These are phyloP conservation scores for Operophtera brumata DNA, from an alignment of 2,888 invertebrate genomes.

Conservation along the genomic window DNA sequence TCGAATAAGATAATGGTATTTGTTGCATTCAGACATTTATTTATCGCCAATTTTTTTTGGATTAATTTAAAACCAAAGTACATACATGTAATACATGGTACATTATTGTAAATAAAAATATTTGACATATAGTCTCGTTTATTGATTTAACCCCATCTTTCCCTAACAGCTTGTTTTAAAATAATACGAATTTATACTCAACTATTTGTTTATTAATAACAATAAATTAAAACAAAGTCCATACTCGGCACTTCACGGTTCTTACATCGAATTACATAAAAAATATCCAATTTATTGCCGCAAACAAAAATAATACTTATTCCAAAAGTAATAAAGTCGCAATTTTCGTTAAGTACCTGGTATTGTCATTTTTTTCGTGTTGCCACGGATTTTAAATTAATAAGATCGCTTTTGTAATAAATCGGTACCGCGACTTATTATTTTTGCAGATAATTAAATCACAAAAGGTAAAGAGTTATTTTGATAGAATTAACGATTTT, in stretches of 20 bases:
- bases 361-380: constrained; percentile 31
- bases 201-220: constrained; percentile 41
- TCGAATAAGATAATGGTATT: too few relatives aligned
- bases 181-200: constrained; percentile 25
- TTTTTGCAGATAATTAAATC: background rate
- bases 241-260: constrained; percentile 19
- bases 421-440: background rate
- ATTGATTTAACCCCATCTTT: too few relatives aligned
- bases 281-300: constrained; percentile 20
- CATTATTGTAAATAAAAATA: too few relatives aligned
- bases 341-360: constrained; percentile 40
- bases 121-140: too few relatives aligned
- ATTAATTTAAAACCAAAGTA: too few relatives aligned
- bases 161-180: background rate
- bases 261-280: constrained; percentile 24
- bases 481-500: constrained; percentile 1
- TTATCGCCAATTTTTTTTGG: too few relatives aligned
- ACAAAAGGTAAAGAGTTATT: background rate
- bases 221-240: constrained; percentile 39
- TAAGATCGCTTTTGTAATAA: background rate
- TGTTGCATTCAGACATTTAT: too few relatives aligned
- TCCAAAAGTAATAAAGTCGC: constrained; percentile 5
- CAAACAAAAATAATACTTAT: constrained; percentile 21
- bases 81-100: background rate
- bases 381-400: constrained; percentile 13